Evolutionary conservation across 2,888 invertebrate genomes (phyloP).

Genomic region (Leptinotarsa juncta): DNA sequence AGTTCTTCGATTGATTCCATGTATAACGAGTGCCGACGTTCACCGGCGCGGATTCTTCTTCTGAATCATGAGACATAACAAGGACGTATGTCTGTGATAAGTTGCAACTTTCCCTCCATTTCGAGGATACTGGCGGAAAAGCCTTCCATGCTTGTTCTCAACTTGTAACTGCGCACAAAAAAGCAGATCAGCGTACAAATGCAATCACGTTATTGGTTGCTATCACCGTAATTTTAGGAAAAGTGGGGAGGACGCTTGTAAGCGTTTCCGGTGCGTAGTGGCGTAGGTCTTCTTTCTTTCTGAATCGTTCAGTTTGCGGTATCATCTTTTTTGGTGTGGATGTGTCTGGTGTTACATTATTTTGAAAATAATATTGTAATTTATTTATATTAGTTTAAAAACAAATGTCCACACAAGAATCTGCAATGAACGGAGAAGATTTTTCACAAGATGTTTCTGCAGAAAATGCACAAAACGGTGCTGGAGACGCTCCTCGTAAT

Average conservation of each 20-base stretch:
- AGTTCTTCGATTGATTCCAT: background rate
- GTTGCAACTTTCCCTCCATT: background rate
- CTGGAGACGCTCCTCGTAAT: slow-evolving; percentile 74
- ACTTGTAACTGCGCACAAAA: slow-evolving; percentile 35
- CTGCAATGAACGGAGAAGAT: slow-evolving; percentile 83
- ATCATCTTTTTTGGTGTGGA: slow-evolving; percentile 52
- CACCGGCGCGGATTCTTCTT: too few species aligned
- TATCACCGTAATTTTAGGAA: slow-evolving; percentile 28
- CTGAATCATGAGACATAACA: too few species aligned
- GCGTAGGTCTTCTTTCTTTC: slow-evolving; percentile 26
- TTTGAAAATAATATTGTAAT: slow-evolving; percentile 33
- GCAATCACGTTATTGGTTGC: slow-evolving; percentile 35
- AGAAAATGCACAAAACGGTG: slow-evolving; percentile 73
- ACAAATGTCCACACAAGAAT: slow-evolving; percentile 72
- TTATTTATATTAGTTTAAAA: slow-evolving; percentile 34
- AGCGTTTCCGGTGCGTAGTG: slow-evolving; percentile 21
- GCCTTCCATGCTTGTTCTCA: slow-evolving; percentile 7
- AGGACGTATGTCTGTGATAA: background rate
- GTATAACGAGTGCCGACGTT: background rate
- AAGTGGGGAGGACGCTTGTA: slow-evolving; percentile 25
- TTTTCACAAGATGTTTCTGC: slow-evolving; percentile 79
- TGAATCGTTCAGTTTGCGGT: background rate
- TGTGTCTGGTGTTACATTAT: slow-evolving; percentile 55
- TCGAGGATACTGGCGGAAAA: background rate
- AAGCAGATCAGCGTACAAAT: slow-evolving; percentile 40